These are phyloP conservation scores for Leptodactylus fallax DNA, from an alignment of 2,797 vertebrate species.

Conservation along the genomic window DNA sequence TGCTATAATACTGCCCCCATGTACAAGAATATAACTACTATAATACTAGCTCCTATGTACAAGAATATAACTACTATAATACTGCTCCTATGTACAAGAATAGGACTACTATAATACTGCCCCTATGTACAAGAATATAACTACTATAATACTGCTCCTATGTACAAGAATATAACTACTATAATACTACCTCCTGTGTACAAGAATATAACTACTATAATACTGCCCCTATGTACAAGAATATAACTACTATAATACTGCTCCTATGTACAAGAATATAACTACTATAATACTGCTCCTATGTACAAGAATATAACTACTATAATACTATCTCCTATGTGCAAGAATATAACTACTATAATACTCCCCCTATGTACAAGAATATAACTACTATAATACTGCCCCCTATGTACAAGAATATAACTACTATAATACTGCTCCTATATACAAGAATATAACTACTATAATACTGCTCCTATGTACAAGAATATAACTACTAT, in stretches of 20 bases:
- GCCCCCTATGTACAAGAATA: background rate
- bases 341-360: background rate
- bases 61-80: constrained; percentile 12
- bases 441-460: background rate
- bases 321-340: background rate
- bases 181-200: background rate
- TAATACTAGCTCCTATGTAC: background rate
- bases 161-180: constrained; percentile 4
- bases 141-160: constrained; percentile 4
- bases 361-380: background rate
- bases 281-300: background rate
- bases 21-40: background rate
- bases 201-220: constrained; percentile 2
- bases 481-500: constrained; percentile 5
- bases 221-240: background rate
- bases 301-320: constrained; percentile 3
- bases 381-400: constrained; percentile 13
- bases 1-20: background rate
- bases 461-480: background rate
- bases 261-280: constrained; percentile 1
- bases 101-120: constrained; percentile 6
- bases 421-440: background rate
- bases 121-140: background rate
- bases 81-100: background rate
- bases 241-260: constrained; percentile 15